Base-by-base conservation (phyloP, 2,797 vertebrate species). In the Enteromius viviparus region DNA sequence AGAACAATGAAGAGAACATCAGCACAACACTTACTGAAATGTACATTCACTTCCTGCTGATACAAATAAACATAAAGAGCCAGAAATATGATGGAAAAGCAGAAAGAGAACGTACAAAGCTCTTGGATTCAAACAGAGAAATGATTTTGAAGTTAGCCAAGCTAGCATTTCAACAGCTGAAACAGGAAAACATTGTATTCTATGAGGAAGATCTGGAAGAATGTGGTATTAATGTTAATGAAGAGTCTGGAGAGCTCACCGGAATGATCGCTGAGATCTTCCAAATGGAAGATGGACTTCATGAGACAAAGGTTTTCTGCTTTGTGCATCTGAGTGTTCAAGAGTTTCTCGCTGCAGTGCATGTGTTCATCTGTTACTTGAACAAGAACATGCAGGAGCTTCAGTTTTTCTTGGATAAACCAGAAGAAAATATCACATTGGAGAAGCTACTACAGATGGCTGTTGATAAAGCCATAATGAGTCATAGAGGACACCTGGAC, bases 111-210 rank as follows among this genome's bases (percentile, higher is more conserved):
- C 12, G 11, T 37, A 19, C 37, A 3, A 42, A 37, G 40, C 49
- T 15, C 53, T 51, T 37, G 15, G 11, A 49, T 1, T 76, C 1
- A 69, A 66, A 47, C 29, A 78, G 11, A 81, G 75, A 6, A 6
- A 65, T 40, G 32, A 69, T 88, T 47, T 79, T 87, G 70, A 88
- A 89, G 66, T 81, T 91, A 10, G 90, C 85, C 26, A 83, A 87
- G 74, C 82, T 92, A 23, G 89, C 90, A 0, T 91, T 88, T 62
- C 58, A 34, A 15, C 88, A 92, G 14, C 76, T 91, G 29, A 82
- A 87, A 29, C 89, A 88, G 53, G 78, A 0, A 17, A 7, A 47
- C 1, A 32, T 82, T 3, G 40, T 75, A 12, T 82, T 82, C 71
- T 64, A 76, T 23, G 85, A 88, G n/a, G 47, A 82, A 19, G 90